Evolutionary conservation across 2,113 vertebrate species (phyloP), one percentile per base, ranked within the genome.

Genomic region (Amphiprion percula): DNA sequence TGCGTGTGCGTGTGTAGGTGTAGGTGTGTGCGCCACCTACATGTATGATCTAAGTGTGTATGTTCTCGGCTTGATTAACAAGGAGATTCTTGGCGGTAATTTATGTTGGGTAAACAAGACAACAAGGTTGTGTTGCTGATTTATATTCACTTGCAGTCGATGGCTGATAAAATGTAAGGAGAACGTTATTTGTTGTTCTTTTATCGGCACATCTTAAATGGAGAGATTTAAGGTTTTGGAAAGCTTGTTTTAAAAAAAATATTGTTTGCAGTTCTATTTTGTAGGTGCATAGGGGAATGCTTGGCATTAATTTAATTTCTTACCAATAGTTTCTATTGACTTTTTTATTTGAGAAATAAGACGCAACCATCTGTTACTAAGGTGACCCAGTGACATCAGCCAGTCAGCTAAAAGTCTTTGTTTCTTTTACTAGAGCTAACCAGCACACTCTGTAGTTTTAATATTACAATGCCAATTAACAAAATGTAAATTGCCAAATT

Each of bases 51-150:
- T 41, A 39, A 44, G 56, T 30, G 10, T 74, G 75, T 89, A 66
- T 83, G 88, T 90, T 83, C 79, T 83, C 80, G 84, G 74, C 59
- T 79, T 93, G 89, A 94, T 93, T 92, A 93, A 89, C 77, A 86
- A 89, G 87, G 79, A 74, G 76, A 89, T 85, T 67, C 83, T 81
- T 53, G 21, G 44, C 26, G 55, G 68, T 85, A 80, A 93, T 92
- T 93, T 91, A 93, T 87, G 84, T 80, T 71, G 59, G 49, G 68
- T 60, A 86, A 85, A 90, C 87, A 84, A 77, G 77, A 80, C 80
- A 77, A 74, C 52, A 79, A 71, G 73, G 56, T 74, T 85, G 26
- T 68, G 26, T 66, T 75, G 70, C 72, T 81, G 79, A 81, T 88
- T 91, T 74, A 81, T 86, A 85, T 90, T 71, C 85, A 81, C 54